These are phyloP conservation scores for Falco novaeseelandiae DNA, from an alignment of 2,797 vertebrate species.

Conservation along the genomic window DNA sequence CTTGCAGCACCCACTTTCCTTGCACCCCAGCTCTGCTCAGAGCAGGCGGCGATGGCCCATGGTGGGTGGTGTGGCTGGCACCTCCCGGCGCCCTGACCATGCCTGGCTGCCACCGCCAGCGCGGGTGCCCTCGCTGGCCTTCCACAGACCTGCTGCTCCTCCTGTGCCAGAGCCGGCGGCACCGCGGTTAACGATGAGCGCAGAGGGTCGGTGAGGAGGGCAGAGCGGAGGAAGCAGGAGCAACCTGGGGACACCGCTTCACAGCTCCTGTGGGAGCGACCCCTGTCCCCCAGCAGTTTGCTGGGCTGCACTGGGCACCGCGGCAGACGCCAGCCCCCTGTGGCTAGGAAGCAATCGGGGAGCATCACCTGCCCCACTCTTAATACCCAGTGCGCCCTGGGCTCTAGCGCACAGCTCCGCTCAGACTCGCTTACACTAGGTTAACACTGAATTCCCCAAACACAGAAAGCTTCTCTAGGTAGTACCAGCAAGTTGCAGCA, in stretches of 20 bases:
- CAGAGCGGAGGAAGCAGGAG: not conserved
- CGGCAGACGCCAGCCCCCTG: not conserved
- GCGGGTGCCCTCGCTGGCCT: not conserved
- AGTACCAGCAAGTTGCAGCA: not conserved
- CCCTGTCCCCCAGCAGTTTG: not conserved
- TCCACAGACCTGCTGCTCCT: not conserved
- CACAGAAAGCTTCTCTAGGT: not conserved
- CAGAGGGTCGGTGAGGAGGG: fast-evolving
- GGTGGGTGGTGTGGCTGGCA: not conserved
- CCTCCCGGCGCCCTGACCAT: not conserved
- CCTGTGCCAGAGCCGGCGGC: not conserved
- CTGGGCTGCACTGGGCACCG: not conserved
- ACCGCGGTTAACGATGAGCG: fast-evolving
- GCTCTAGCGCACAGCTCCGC: not conserved
- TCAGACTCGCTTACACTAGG: not conserved
- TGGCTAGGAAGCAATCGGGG: not conserved
- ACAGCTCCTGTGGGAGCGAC: not conserved
- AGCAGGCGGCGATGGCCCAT: not conserved
- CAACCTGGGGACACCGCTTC: no score
- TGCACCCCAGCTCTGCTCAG: fast-evolving
- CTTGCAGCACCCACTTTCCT: fast-evolving
- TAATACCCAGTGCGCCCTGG: not conserved
- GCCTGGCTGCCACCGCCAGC: not conserved
- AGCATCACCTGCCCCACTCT: slow-evolving; percentile 15
- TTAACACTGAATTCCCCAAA: not conserved